Percentiles rank a stretch among this genome's conserved stretches.
Conservation (phyloP, 2,888 invertebrate species). For the Apeira syringaria region DNA sequence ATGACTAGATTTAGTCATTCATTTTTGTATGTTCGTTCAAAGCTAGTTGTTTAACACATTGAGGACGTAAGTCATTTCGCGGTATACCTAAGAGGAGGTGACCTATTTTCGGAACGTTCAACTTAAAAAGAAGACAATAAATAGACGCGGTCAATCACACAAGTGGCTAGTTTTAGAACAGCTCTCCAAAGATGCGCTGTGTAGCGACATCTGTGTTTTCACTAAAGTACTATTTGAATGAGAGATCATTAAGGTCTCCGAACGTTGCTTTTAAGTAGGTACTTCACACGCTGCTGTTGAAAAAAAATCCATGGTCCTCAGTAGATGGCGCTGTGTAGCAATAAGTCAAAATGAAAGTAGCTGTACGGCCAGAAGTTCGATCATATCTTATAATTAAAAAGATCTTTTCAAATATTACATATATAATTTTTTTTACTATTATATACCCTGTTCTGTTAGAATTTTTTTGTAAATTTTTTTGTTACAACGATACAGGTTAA, state of each 20-base stretch:
- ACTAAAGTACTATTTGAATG: conserved; percentile 20
- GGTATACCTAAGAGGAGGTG: conserved; percentile 7
- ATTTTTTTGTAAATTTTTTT: too few relatives aligned
- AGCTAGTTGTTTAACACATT: neutral
- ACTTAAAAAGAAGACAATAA: conserved; percentile 27
- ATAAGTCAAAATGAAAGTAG: neutral
- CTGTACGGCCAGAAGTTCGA: too few relatives aligned
- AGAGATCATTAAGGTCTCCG: too few relatives aligned
- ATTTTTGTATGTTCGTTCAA: too few relatives aligned
- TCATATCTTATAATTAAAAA: too few relatives aligned
- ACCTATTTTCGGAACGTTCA: conserved; percentile 48
- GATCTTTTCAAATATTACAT: too few relatives aligned
- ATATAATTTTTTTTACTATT: too few relatives aligned
- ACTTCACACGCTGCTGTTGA: neutral
- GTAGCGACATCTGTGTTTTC: conserved; percentile 21
- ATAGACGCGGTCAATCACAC: conserved; percentile 12
- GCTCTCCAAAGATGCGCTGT: neutral
- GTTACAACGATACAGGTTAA: too few relatives aligned
- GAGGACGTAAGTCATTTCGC: neutral
- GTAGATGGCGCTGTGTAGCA: conserved; percentile 12
- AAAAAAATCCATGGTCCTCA: neutral
- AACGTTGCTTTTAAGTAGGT: too few relatives aligned
- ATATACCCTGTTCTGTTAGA: too few relatives aligned
- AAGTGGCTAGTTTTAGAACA: neutral
- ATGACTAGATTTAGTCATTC: too few relatives aligned